A percentile compares a stretch with the other conserved stretches of the same genome.
These are phyloP conservation scores for Polydrusus tereticollis DNA, from an alignment of 2,888 invertebrate genomes.

Conservation along the genomic window DNA sequence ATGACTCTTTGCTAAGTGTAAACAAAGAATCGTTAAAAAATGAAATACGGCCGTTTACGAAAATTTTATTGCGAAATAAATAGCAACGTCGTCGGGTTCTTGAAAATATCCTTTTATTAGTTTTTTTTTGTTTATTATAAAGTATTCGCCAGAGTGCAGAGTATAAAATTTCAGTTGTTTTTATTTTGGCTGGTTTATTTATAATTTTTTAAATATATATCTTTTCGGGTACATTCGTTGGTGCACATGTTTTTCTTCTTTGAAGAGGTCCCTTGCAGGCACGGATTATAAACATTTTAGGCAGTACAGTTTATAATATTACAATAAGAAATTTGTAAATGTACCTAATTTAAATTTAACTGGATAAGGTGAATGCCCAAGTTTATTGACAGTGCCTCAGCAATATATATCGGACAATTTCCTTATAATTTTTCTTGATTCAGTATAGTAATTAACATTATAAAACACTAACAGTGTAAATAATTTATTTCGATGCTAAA, in stretches of 20 bases:
- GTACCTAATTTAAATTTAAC: too few relatives aligned
- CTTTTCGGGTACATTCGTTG: conserved; percentile 49
- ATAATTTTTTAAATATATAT: conserved; percentile 46
- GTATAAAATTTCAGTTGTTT: conserved; percentile 30
- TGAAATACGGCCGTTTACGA: conserved; percentile 36
- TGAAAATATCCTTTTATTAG: conserved; percentile 29
- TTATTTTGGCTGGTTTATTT: conserved; percentile 37
- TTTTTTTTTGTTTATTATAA: conserved; percentile 19
- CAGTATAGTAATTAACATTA: too few relatives aligned
- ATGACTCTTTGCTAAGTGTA: conserved; percentile 21
- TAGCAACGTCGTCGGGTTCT: conserved; percentile 35
- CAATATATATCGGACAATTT: too few relatives aligned
- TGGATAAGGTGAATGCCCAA: too few relatives aligned
- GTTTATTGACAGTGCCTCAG: too few relatives aligned
- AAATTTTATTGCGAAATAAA: conserved; percentile 41
- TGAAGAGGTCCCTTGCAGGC: conserved; percentile 36
- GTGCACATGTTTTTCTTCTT: conserved; percentile 42
- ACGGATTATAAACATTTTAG: conserved; percentile 4
- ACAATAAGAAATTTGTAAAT: too few relatives aligned
- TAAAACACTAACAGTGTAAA: too few relatives aligned
- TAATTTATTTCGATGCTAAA: too few relatives aligned
- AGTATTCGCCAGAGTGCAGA: conserved; percentile 25
- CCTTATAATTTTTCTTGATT: too few relatives aligned
- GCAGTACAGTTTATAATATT: neutral
- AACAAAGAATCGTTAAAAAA: conserved; percentile 47